Percentiles rank a stretch among this genome's conserved stretches.
Conservation (phyloP, 2,888 invertebrate species). For the Lapara coniferarum region DNA sequence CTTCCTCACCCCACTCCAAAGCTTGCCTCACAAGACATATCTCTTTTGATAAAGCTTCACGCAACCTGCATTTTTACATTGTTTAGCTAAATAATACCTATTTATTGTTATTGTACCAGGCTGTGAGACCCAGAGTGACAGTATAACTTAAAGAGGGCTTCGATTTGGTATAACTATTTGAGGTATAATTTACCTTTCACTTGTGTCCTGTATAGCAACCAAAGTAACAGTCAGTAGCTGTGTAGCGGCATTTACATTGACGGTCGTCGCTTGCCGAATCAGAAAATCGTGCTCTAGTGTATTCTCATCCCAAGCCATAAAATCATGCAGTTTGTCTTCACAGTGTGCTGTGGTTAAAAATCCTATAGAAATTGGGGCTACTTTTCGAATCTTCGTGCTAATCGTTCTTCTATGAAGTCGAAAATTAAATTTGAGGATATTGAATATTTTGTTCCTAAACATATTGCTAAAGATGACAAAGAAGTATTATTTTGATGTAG, state of each 20-base stretch:
- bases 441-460: slow-evolving; percentile 61
- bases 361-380: slow-evolving; percentile 59
- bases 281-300: slow-evolving; percentile 78
- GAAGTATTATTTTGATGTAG: slow-evolving; percentile 28
- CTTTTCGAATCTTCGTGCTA: slow-evolving; percentile 49
- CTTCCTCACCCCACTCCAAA: slow-evolving; percentile 75
- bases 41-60: slow-evolving; percentile 70
- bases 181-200: slow-evolving; percentile 69
- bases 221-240: slow-evolving; percentile 80
- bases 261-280: slow-evolving; percentile 80
- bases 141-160: no score
- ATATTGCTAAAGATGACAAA: slow-evolving; percentile 43
- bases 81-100: background rate
- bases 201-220: slow-evolving; percentile 81
- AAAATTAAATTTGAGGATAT: slow-evolving; percentile 50
- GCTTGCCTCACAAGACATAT: slow-evolving; percentile 76
- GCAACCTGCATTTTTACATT: slow-evolving; percentile 53
- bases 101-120: no score
- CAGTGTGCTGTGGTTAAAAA: slow-evolving; percentile 60
- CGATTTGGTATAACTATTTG: no score
- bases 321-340: slow-evolving; percentile 53
- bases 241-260: slow-evolving; percentile 81
- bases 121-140: no score
- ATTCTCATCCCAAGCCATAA: slow-evolving; percentile 55
- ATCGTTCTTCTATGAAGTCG: slow-evolving; percentile 47